phyloP scores from a whole-genome alignment of 2,888 invertebrate species.

The Margaritifera margaritifera region DNA sequence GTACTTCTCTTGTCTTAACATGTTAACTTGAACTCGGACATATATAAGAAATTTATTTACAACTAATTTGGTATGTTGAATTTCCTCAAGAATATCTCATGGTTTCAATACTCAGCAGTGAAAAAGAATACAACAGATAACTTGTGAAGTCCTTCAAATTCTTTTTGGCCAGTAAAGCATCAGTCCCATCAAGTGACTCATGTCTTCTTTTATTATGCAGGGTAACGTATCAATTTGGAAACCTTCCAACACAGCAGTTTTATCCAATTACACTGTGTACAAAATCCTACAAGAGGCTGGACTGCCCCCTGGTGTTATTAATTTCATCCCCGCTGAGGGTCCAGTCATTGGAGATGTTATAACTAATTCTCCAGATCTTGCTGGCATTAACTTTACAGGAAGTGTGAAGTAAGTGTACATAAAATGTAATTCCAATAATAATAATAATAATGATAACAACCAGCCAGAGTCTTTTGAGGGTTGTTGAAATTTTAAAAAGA shows the following conservation, averaged over 20 bases:
- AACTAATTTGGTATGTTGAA: too few species aligned
- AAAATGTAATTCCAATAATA: not conserved
- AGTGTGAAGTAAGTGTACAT: conserved; percentile 85
- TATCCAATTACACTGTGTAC: conserved; percentile 92
- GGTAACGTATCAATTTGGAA: conserved; percentile 99
- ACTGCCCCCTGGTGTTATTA: conserved; percentile 95
- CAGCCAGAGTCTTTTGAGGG: too few species aligned
- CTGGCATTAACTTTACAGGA: conserved; percentile 98
- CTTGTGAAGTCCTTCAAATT: too few species aligned
- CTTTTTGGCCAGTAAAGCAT: too few species aligned
- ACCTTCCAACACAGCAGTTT: conserved; percentile 95
- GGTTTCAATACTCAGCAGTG: too few species aligned
- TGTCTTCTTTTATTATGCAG: conserved; percentile 73
- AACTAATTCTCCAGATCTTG: conserved; percentile 87
- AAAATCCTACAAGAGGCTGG: conserved; percentile 93
- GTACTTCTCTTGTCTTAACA: too few species aligned
- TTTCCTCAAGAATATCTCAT: too few species aligned
- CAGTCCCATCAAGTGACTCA: not conserved
- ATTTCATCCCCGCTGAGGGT: conserved; percentile 96
- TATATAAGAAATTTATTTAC: too few species aligned
- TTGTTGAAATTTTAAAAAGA: too few species aligned
- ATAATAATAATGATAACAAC: too few species aligned
- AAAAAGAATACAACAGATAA: too few species aligned
- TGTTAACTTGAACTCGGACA: too few species aligned
- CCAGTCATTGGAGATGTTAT: conserved; percentile 95